Percentiles rank a stretch among this genome's conserved stretches.
Conservation (phyloP, 2,113 vertebrate species). For the Bagarius yarrelli region DNA sequence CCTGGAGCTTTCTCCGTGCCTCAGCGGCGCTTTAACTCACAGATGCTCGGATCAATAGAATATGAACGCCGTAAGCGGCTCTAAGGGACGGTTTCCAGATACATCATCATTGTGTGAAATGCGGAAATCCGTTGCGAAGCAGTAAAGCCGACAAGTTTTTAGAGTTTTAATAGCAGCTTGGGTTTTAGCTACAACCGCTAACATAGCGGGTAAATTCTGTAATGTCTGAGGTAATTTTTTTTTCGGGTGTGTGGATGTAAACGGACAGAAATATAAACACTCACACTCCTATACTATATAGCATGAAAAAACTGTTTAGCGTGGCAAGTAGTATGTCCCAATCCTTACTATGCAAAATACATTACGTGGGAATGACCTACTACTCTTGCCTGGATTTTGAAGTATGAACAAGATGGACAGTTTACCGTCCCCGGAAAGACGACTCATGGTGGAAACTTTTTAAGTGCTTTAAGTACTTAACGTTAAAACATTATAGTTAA, state of each 20-base stretch:
- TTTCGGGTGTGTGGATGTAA: not conserved
- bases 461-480: too few species aligned
- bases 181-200: not conserved
- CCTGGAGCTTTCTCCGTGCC: conserved; percentile 3
- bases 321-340: too few species aligned
- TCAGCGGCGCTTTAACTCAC: conserved; percentile 47
- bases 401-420: too few species aligned
- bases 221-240: not conserved
- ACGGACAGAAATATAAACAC: not conserved
- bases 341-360: too few species aligned
- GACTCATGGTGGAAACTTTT: too few species aligned
- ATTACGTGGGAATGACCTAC: too few species aligned
- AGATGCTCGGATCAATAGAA: conserved; percentile 43
- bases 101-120: conserved; percentile 44
- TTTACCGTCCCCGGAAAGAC: too few species aligned
- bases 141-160: not conserved
- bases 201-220: not conserved
- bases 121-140: conserved; percentile 42
- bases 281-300: too few species aligned
- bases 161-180: conserved; percentile 48
- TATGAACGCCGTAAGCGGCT: conserved; percentile 21
- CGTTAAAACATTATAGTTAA: too few species aligned
- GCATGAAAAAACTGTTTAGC: too few species aligned
- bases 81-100: conserved; percentile 39
- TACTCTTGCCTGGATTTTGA: too few species aligned